A percentile compares a stretch with the other conserved stretches of the same genome.
Evolutionary conservation across 1,140 invertebrate species (phyloP).

Genomic region (Cylas formicarius): DNA sequence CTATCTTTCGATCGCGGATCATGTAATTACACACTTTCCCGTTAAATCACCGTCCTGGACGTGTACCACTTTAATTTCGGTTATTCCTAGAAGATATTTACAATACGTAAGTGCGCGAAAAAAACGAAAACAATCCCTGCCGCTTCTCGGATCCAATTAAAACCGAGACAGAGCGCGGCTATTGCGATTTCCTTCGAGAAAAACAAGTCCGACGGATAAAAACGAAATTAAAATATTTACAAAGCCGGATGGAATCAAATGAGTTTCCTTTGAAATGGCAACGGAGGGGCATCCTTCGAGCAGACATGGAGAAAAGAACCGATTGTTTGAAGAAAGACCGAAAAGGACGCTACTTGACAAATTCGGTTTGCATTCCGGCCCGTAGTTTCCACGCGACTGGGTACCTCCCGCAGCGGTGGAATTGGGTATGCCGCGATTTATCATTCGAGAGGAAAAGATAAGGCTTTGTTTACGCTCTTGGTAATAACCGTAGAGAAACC

Average conservation of each 20-base stretch:
- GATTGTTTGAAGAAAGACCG: conserved; percentile 32
- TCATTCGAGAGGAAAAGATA: conserved; percentile 22
- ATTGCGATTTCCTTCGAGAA: conserved; percentile 7
- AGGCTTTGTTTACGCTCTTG: conserved; percentile 4
- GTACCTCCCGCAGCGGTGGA: conserved; percentile 16
- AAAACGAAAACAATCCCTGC: too few species aligned
- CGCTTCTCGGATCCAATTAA: conserved; percentile 20
- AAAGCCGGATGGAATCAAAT: conserved; percentile 19
- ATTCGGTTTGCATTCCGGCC: conserved; percentile 38
- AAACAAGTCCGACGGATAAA: conserved; percentile 20
- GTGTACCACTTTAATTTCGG: too few species aligned
- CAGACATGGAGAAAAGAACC: conserved; percentile 23
- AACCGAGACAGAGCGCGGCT: conserved; percentile 12
- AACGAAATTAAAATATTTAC: conserved; percentile 26
- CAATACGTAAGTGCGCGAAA: too few species aligned
- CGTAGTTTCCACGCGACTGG: conserved; percentile 34
- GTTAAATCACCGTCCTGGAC: too few species aligned
- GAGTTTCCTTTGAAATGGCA: conserved; percentile 18
- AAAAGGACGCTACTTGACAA: conserved; percentile 35
- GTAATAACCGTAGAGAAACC: too few species aligned
- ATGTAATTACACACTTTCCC: too few species aligned
- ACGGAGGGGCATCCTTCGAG: conserved; percentile 7
- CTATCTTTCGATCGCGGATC: too few species aligned
- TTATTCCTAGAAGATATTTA: too few species aligned
- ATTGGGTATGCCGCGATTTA: conserved; percentile 19